A percentile compares a stretch with the other conserved stretches of the same genome.
Evolutionary conservation across 1,140 invertebrate species (phyloP).

Genomic region (Drosophila guanche): DNA sequence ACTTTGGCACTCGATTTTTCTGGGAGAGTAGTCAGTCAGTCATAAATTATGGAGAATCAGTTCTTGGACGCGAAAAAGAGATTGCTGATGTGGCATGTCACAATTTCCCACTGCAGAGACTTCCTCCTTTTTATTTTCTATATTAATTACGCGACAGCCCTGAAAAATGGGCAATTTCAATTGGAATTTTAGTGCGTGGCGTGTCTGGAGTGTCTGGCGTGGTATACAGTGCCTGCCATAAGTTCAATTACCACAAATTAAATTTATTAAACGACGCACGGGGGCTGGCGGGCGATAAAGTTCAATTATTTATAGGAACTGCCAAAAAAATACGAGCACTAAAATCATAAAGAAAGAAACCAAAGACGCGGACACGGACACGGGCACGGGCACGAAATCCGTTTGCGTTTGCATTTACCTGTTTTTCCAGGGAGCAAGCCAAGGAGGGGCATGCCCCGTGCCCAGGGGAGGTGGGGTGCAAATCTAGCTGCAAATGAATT

Average conservation of each 20-base stretch:
- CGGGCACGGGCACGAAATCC: constrained; percentile 36
- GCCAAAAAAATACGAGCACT: constrained; percentile 60
- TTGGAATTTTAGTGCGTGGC: constrained; percentile 46
- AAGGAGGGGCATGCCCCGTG: neutral
- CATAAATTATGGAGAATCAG: constrained; percentile 23
- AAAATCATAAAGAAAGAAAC: constrained; percentile 64
- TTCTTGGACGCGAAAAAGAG: neutral
- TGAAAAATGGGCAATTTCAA: constrained; percentile 63
- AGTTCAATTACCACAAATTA: constrained; percentile 80
- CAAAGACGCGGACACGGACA: constrained; percentile 36
- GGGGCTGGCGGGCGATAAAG: constrained; percentile 57
- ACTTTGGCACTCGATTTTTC: neutral
- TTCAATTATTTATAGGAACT: constrained; percentile 75
- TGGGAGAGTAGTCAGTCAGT: neutral
- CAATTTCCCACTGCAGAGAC: neutral
- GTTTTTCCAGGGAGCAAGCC: neutral
- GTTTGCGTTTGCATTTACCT: constrained; percentile 38
- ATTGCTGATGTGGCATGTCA: constrained; percentile 15
- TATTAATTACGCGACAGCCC: constrained; percentile 48
- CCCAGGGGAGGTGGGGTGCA: constrained; percentile 7
- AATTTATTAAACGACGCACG: constrained; percentile 71
- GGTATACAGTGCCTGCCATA: constrained; percentile 3
- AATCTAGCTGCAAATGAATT: constrained; percentile 71
- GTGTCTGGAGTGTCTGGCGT: constrained; percentile 2
- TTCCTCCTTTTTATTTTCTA: constrained; percentile 10